Evolutionary conservation across 2,797 vertebrate species (phyloP).

Genomic region (Catharus ustulatus): DNA sequence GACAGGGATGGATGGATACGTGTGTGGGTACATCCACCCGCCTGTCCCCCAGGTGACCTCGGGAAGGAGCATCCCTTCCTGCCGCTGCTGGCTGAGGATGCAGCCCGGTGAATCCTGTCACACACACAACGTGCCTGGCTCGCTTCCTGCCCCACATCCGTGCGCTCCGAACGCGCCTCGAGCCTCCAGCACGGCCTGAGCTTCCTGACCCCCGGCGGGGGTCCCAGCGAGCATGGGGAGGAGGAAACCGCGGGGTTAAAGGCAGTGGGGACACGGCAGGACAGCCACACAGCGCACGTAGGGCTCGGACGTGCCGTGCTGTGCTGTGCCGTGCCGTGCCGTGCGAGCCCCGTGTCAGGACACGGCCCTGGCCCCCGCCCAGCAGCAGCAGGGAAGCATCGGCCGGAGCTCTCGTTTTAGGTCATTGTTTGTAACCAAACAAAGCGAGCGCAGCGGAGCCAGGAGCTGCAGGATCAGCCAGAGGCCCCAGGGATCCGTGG

Average conservation of each 20-base stretch:
- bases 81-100: background rate
- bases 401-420: slow-evolving; percentile 13
- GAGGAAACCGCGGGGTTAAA: background rate
- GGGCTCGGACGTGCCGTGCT: background rate
- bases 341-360: background rate
- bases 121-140: background rate
- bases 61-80: slow-evolving; percentile 41
- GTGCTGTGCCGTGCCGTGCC: background rate
- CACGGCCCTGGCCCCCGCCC: slow-evolving; percentile 16
- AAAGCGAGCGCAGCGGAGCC: background rate
- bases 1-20: background rate
- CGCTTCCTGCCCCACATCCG: background rate
- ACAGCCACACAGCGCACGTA: background rate
- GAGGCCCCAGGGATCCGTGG: background rate
- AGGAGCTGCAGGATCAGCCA: slow-evolving; percentile 27
- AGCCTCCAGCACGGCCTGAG: background rate
- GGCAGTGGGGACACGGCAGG: background rate
- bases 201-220: background rate
- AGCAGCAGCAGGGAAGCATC: background rate
- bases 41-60: slow-evolving; percentile 13
- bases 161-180: background rate
- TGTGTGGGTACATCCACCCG: background rate
- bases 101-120: background rate
- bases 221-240: background rate
- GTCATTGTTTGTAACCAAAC: slow-evolving; percentile 61